phyloP scores from a whole-genome alignment of 2,888 invertebrate genomes.

The Bellardia pandia region DNA sequence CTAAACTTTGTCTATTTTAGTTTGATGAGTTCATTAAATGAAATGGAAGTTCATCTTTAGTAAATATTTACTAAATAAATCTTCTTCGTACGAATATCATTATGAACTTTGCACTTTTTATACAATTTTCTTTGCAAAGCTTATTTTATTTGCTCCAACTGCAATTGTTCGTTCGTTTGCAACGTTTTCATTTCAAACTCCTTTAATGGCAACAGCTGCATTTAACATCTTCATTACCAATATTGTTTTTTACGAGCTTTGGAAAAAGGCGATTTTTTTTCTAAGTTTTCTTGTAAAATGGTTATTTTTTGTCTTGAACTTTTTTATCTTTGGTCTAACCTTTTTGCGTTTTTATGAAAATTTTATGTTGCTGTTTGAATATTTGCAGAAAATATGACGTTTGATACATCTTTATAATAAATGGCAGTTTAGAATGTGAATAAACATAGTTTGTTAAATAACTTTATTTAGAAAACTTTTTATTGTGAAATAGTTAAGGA shows the following conservation, averaged over 20 bases:
- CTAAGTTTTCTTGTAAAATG: constrained; percentile 42
- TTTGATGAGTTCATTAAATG: constrained; percentile 71
- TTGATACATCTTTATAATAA: constrained; percentile 63
- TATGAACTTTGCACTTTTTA: constrained; percentile 63
- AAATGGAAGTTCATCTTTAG: constrained; percentile 63
- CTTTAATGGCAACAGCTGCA: constrained; percentile 72
- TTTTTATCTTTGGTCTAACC: constrained; percentile 71
- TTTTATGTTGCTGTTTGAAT: constrained; percentile 39
- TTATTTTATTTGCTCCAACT: constrained; percentile 34
- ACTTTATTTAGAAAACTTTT: constrained; percentile 33
- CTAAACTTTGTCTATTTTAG: constrained; percentile 1
- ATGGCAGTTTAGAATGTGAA: constrained; percentile 61
- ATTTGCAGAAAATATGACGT: constrained; percentile 50
- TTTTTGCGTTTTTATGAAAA: constrained; percentile 59
- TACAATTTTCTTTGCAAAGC: constrained; percentile 23
- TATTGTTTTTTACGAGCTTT: constrained; percentile 15
- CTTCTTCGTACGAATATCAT: constrained; percentile 43
- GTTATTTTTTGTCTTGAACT: constrained; percentile 58
- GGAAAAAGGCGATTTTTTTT: constrained; percentile 38
- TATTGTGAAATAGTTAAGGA: constrained; percentile 11
- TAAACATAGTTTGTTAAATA: constrained; percentile 51
- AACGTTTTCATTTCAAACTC: constrained; percentile 43
- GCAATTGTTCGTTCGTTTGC: constrained; percentile 44
- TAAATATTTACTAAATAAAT: constrained; percentile 65
- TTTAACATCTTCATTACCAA: constrained; percentile 70